A percentile compares a stretch with the other conserved stretches of the same genome.
Evolutionary conservation across 2,888 invertebrate genomes (phyloP).

Genomic region (Tenthredo amoena): DNA sequence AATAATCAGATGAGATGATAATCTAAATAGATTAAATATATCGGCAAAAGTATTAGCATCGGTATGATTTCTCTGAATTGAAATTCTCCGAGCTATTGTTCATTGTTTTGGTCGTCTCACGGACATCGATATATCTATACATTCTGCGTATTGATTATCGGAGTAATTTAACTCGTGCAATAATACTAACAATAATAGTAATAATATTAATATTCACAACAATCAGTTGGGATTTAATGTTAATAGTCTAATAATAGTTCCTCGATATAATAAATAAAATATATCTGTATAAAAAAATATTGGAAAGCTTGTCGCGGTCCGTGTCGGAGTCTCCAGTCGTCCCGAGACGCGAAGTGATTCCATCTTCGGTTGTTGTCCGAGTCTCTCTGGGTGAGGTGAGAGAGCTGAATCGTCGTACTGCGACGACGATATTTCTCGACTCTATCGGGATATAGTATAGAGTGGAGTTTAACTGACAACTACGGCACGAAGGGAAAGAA

Average conservation of each 20-base stretch:
- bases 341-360: neutral
- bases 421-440: constrained; percentile 1
- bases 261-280: neutral
- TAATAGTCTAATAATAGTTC: neutral
- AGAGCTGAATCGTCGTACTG: constrained; percentile 26
- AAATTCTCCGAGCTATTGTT: neutral
- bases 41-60: neutral
- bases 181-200: too few relatives aligned
- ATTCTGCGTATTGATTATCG: neutral
- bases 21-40: neutral
- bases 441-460: constrained; percentile 22
- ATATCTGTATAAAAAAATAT: neutral
- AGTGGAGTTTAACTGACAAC: constrained; percentile 31
- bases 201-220: too few relatives aligned
- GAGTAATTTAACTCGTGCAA: neutral
- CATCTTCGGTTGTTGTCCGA: constrained; percentile 30
- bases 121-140: neutral
- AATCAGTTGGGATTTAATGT: neutral
- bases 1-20: neutral
- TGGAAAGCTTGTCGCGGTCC: neutral
- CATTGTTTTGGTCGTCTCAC: neutral
- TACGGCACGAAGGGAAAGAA: neutral
- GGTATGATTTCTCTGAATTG: neutral
- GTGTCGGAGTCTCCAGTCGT: neutral
- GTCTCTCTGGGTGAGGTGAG: constrained; percentile 26